Evolutionary conservation across 2,113 vertebrate species (phyloP), one percentile per base, ranked within the genome.

Genomic region (Neoarius graeffei): DNA sequence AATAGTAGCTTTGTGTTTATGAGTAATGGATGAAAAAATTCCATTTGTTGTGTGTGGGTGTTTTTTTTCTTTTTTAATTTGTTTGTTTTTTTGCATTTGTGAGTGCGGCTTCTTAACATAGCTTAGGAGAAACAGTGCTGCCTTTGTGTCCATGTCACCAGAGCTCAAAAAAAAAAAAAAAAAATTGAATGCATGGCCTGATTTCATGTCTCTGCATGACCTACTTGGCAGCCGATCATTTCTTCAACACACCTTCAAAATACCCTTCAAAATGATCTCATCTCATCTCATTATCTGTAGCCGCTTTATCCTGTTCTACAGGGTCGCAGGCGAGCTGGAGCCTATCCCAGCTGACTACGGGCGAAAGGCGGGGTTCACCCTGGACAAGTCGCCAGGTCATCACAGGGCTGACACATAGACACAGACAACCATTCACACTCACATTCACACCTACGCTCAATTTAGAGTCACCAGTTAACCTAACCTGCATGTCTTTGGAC

Each of bases 141-240:
- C 3, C 73, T 76, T 76, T 52, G 74, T n/a, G 9, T 76, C 73
- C 1, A 7, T 73, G 35, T 19, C 35, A 73, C 30, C 30, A 71
- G 27, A 25, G 42, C 30, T 20, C 30, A 25, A 1, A 52, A 76
- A 25, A 23, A 23, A 23, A 5, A 8, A 11, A 4, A 13, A 25
- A 50, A 50, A 52, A n/a, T 0, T 14, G 23, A 77, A 48, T 8
- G 8, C 71, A 20, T 74, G 35, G 6, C 20, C 48, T n/a, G 74
- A 52, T 77, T 48, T 81, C 19, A 64, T 80, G 19, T 86, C 88
- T 48, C 69, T 20, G 52, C n/a, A 80, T 19, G 42, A 42, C 50
- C 54, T 84, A 5, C 69, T 57, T 66, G 48, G 52, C 74, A 54
- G 30, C 23, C n/a, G 69, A 87, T 81, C 88, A 74, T 85, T 7